Conservation (phyloP, 1,140 invertebrate species). For the Geopemphigus sp. region DNA sequence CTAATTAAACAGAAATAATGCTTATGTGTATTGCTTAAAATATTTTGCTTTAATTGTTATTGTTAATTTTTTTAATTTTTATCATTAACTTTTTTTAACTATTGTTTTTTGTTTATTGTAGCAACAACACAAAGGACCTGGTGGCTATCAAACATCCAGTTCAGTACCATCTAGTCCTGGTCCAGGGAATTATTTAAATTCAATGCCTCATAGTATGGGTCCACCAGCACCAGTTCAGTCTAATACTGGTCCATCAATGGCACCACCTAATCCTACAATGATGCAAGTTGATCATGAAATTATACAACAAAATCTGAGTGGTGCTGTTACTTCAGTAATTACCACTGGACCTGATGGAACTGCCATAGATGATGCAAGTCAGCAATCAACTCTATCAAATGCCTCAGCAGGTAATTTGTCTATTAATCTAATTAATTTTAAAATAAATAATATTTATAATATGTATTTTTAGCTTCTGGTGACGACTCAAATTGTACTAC, state of each 20-base stretch:
- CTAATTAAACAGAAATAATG: conserved; percentile 21
- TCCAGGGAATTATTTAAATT: conserved; percentile 53
- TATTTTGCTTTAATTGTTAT: not conserved
- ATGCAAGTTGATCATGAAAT: conserved; percentile 50
- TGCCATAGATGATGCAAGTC: conserved; percentile 82
- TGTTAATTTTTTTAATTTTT: not conserved
- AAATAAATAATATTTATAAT: not conserved
- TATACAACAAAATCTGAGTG: conserved; percentile 56
- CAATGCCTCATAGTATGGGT: conserved; percentile 57
- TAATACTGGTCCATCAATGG: conserved; percentile 58
- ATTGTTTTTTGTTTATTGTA: not conserved
- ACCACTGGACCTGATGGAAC: conserved; percentile 84
- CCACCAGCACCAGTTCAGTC: conserved; percentile 59
- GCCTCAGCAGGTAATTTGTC: conserved; percentile 67
- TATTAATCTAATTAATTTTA: conserved; percentile 56
- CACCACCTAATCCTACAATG: conserved; percentile 48
- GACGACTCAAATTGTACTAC: conserved; percentile 72
- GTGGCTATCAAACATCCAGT: conserved; percentile 23
- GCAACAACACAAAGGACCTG: conserved; percentile 61
- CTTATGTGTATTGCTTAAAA: conserved; percentile 13
- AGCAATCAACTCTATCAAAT: conserved; percentile 87
- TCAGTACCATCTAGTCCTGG: conserved; percentile 58
- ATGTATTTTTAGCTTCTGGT: conserved; percentile 67
- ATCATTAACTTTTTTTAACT: not conserved
- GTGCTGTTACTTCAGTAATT: conserved; percentile 77